Evolutionary conservation across 1,140 invertebrate species (phyloP).

Genomic region (Dinoponera quadriceps): DNA sequence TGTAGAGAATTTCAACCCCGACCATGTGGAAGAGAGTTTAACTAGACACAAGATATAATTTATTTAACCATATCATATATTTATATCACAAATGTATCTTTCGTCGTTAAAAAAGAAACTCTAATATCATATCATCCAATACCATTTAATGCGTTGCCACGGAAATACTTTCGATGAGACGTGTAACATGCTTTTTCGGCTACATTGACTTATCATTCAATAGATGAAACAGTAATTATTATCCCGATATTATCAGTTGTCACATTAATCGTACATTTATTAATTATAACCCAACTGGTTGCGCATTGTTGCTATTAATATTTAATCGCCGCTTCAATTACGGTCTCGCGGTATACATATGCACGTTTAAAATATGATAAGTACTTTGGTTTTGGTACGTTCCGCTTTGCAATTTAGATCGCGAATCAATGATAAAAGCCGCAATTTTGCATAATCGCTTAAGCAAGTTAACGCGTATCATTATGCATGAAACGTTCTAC

Average conservation of each 20-base stretch:
- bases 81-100: not conserved
- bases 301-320: conserved; percentile 1
- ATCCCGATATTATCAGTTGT: not conserved
- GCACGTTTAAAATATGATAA: not conserved
- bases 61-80: not conserved
- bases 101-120: not conserved
- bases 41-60: not conserved
- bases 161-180: not conserved
- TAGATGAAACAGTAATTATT: not conserved
- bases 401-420: not conserved
- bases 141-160: not conserved
- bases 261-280: not conserved
- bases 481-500: not conserved
- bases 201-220: too few species aligned
- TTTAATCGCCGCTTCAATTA: not conserved
- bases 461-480: not conserved
- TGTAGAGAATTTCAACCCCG: too few species aligned
- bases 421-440: not conserved
- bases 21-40: too few species aligned
- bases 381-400: not conserved
- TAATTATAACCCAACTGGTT: not conserved
- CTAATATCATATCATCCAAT: not conserved
- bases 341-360: not conserved
- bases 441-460: conserved; percentile 17
- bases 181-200: too few species aligned